Percentiles rank a stretch among this genome's conserved stretches.
These are phyloP conservation scores for Drosophila pseudotakahashii DNA, from an alignment of 2,888 invertebrate species.

Conservation along the genomic window DNA sequence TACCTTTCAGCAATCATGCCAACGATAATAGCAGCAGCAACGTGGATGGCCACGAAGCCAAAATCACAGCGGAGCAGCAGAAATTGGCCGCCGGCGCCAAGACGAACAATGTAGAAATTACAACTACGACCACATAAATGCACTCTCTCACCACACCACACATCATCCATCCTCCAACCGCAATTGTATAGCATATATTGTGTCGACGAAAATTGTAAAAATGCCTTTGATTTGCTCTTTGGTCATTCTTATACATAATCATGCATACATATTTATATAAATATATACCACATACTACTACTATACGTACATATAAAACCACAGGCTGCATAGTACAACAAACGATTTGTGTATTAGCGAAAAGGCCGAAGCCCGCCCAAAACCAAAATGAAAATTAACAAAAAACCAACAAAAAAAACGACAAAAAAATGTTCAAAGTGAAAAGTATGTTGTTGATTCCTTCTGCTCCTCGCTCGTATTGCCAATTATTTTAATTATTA, in stretches of 20 bases:
- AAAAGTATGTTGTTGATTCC: slow-evolving; percentile 65
- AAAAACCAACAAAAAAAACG: slow-evolving; percentile 36
- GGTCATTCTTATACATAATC: slow-evolving; percentile 60
- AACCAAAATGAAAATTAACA: slow-evolving; percentile 34
- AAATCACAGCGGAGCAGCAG: slow-evolving; percentile 52
- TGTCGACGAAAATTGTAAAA: slow-evolving; percentile 54
- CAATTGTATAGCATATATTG: slow-evolving; percentile 32
- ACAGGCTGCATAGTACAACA: slow-evolving; percentile 70
- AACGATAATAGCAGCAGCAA: slow-evolving; percentile 64
- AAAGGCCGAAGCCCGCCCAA: slow-evolving; percentile 73
- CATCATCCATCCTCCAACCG: slow-evolving; percentile 23
- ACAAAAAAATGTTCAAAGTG: slow-evolving; percentile 46
- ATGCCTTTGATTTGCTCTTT: slow-evolving; percentile 71
- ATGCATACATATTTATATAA: slow-evolving; percentile 66
- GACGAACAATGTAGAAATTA: slow-evolving; percentile 61
- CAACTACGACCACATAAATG: slow-evolving; percentile 65
- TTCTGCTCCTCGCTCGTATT: slow-evolving; percentile 79
- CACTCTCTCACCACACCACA: slow-evolving; percentile 29
- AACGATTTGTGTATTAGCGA: slow-evolving; percentile 75
- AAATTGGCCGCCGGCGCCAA: slow-evolving; percentile 40
- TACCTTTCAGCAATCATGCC: slow-evolving; percentile 56
- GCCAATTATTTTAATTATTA: slow-evolving; percentile 73
- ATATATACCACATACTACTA: slow-evolving; percentile 57
- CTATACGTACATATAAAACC: slow-evolving; percentile 48
- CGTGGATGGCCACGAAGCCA: slow-evolving; percentile 40